A percentile compares a stretch with the other conserved stretches of the same genome.
phyloP scores from a whole-genome alignment of 2,113 vertebrate species.

The Perognathus longimembris region DNA sequence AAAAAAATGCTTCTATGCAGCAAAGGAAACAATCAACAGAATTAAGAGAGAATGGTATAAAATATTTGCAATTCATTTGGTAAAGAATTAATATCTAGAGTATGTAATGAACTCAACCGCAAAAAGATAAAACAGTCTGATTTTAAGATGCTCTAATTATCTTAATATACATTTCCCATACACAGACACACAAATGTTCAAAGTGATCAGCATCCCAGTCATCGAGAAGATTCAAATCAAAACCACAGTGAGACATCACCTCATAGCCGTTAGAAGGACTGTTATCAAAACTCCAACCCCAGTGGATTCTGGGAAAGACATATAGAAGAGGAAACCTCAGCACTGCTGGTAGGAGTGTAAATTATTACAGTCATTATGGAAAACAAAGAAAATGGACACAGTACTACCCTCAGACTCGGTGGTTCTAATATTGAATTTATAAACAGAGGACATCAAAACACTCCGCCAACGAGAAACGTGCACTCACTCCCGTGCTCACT shows the following conservation, averaged over 20 bases:
- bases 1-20: not conserved
- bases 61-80: not conserved
- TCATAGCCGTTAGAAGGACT: not conserved
- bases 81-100: not conserved
- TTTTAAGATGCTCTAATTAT: not conserved
- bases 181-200: not conserved
- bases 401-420: not conserved
- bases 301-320: not conserved
- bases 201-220: not conserved
- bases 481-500: not conserved
- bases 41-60: not conserved
- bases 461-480: not conserved
- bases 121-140: not conserved
- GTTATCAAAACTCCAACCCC: not conserved
- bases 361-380: not conserved
- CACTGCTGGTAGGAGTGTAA: not conserved
- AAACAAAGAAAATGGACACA: not conserved
- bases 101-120: not conserved
- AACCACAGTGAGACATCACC: not conserved
- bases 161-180: not conserved
- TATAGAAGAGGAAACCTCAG: not conserved
- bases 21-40: not conserved
- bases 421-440: not conserved
- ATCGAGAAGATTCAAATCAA: not conserved
- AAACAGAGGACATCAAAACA: not conserved